Conservation (phyloP, 2,888 invertebrate species). For the Sericinus montela region DNA sequence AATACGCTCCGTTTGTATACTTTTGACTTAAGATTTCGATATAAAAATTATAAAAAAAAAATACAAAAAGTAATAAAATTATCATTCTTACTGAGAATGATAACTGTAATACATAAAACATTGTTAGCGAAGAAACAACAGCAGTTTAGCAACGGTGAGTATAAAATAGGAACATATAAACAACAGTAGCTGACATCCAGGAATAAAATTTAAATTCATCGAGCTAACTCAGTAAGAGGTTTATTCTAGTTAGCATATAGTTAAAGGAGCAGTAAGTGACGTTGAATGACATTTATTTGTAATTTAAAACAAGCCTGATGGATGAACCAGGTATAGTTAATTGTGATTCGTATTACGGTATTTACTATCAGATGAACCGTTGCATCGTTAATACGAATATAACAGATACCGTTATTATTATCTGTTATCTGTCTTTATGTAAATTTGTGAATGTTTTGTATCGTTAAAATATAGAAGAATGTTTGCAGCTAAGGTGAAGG, state of each 20-base stretch:
- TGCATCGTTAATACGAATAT: not conserved
- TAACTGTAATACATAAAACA: too few species aligned
- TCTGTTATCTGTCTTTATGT: not conserved
- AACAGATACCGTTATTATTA: not conserved
- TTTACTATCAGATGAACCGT: not conserved
- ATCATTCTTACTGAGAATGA: too few species aligned
- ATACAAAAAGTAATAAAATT: too few species aligned
- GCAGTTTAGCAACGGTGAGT: too few species aligned
- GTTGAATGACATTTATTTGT: slow-evolving; percentile 8
- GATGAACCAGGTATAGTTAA: not conserved
- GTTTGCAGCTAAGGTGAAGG: too few species aligned
- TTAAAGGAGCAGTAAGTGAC: slow-evolving; percentile 12
- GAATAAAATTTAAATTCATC: slow-evolving; percentile 13
- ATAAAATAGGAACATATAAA: slow-evolving; percentile 1
- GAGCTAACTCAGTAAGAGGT: not conserved
- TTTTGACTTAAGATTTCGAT: too few species aligned
- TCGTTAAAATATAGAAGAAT: too few species aligned
- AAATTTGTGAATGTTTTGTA: too few species aligned
- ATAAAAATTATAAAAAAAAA: too few species aligned
- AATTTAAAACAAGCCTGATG: slow-evolving; percentile 7
- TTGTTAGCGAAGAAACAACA: too few species aligned
- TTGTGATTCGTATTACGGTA: not conserved
- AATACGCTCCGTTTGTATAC: too few species aligned
- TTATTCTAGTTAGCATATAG: slow-evolving; percentile 7
- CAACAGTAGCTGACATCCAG: slow-evolving; percentile 4